Evolutionary conservation across 2,888 invertebrate species (phyloP).

Genomic region (Pemphredon lugubris): DNA sequence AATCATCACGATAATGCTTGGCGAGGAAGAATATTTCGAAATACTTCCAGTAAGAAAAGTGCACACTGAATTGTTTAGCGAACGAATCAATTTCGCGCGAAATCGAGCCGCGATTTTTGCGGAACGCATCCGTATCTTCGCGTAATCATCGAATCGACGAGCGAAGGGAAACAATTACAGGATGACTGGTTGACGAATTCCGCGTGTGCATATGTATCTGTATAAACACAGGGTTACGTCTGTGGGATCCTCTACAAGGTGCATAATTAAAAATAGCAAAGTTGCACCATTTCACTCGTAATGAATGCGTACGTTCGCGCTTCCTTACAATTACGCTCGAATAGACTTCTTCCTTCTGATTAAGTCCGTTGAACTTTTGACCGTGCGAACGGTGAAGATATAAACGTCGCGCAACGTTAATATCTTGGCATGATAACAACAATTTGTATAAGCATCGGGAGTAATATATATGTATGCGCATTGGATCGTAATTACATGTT

Average conservation of each 20-base stretch:
- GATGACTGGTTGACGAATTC: conserved; percentile 17
- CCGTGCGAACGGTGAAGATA: conserved; percentile 15
- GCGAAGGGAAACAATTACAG: conserved; percentile 23
- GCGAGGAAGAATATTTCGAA: no score
- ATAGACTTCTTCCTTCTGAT: conserved; percentile 32
- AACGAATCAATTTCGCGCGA: no score
- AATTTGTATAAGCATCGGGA: no score
- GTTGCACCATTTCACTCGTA: conserved; percentile 60
- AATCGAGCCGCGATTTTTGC: conserved; percentile 47
- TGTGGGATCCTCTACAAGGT: conserved; percentile 31
- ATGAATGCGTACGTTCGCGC: conserved; percentile 46
- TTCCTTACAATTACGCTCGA: conserved; percentile 39
- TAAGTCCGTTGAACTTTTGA: conserved; percentile 20
- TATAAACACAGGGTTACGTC: conserved; percentile 11
- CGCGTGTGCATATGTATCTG: background rate
- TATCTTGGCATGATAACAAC: background rate
- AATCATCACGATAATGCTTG: no score
- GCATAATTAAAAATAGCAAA: conserved; percentile 60
- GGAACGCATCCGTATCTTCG: conserved; percentile 59
- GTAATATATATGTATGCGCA: no score
- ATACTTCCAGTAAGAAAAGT: no score
- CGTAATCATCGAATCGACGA: conserved; percentile 22
- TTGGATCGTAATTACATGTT: no score
- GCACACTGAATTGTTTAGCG: no score
- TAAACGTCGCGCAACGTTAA: background rate